Conservation (phyloP, 2,113 vertebrate genomes). For the Fregata magnificens region DNA sequence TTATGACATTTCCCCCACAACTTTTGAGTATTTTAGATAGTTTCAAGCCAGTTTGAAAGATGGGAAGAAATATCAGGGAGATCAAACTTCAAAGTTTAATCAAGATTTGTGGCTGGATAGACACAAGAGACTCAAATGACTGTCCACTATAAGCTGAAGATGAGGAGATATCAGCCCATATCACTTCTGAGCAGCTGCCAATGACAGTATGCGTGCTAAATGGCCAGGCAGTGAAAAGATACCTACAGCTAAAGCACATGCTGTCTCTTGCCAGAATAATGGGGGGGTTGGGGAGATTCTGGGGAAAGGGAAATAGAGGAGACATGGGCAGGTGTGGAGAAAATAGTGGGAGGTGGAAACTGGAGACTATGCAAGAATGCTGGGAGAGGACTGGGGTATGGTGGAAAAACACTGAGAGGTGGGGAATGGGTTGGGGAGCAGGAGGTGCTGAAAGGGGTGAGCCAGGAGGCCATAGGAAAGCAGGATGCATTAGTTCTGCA, state of each 20-base stretch:
- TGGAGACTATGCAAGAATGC: background rate
- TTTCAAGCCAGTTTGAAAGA: background rate
- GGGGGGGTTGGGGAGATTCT: accelerated
- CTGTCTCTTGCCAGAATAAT: background rate
- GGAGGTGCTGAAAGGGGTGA: background rate
- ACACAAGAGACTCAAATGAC: background rate
- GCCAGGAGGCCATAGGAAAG: background rate
- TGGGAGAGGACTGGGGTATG: background rate
- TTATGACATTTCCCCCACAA: background rate
- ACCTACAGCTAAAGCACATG: background rate
- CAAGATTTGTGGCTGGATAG: background rate
- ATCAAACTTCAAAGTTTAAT: background rate
- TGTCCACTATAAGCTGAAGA: background rate
- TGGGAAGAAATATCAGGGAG: background rate
- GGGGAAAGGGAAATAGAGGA: background rate
- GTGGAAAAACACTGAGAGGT: background rate
- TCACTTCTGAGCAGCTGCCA: background rate
- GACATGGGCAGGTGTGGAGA: background rate
- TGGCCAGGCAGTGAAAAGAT: background rate
- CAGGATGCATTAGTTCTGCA: background rate
- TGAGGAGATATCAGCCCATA: background rate
- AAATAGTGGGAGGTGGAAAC: background rate
- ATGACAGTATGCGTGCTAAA: background rate
- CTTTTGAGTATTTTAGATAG: background rate
- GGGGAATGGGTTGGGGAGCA: background rate